These are phyloP conservation scores for Corynorhinus townsendii DNA, from an alignment of 2,113 vertebrate species.

Conservation along the genomic window DNA sequence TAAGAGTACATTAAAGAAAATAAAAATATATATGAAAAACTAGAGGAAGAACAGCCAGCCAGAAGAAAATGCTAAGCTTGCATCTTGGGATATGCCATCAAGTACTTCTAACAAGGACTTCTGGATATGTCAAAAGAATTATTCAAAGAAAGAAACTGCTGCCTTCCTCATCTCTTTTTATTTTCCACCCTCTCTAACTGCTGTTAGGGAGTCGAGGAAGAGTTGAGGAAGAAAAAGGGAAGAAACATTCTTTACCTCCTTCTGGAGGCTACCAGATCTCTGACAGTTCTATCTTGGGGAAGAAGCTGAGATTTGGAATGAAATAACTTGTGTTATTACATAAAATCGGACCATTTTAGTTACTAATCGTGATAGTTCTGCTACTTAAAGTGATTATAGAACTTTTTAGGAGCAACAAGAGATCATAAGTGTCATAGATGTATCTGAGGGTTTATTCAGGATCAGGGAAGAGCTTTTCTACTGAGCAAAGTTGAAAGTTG, in stretches of 20 bases:
- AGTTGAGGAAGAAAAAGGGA: not conserved
- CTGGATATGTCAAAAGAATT: not conserved
- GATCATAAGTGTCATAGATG: not conserved
- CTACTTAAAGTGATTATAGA: not conserved
- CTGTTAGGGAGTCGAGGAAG: fast-evolving
- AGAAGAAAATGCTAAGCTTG: not conserved
- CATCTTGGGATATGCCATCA: not conserved
- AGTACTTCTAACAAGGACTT: not conserved
- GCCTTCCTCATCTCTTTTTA: not conserved
- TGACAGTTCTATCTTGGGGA: not conserved
- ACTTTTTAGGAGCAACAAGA: not conserved
- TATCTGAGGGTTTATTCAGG: not conserved
- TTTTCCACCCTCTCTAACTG: not conserved
- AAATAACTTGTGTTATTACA: not conserved
- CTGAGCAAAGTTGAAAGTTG: not conserved
- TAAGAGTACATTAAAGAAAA: not conserved
- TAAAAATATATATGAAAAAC: not conserved
- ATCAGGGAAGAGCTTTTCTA: not conserved
- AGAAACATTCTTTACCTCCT: not conserved
- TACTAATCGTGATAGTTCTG: not conserved
- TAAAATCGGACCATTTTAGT: not conserved
- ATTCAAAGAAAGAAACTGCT: not conserved
- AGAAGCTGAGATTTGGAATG: not conserved
- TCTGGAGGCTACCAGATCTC: no score
- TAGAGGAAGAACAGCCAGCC: not conserved